phyloP scores from a whole-genome alignment of 2,888 invertebrate species.

The Acanthococcus lagerstroemiae region DNA sequence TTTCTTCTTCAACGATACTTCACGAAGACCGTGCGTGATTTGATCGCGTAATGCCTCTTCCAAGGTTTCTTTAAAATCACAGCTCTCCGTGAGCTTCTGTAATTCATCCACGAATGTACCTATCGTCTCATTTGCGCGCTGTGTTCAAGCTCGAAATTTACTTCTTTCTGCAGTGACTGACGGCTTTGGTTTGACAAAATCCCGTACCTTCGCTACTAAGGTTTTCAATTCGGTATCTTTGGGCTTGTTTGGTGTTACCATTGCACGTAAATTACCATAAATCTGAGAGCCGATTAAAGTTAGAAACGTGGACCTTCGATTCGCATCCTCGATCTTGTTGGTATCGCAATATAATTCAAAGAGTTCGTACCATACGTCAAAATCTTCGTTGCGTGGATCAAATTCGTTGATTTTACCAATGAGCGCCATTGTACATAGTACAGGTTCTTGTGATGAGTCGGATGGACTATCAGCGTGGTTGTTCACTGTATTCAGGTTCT shows the following conservation, averaged over 20 bases:
- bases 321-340: neutral
- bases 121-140: slow-evolving; percentile 4
- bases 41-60: slow-evolving; percentile 7
- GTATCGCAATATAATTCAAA: neutral
- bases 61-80: neutral
- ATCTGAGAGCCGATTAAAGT: slow-evolving; percentile 7
- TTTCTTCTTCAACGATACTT: slow-evolving; percentile 6
- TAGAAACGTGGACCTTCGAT: neutral
- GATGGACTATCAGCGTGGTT: no score
- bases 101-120: neutral
- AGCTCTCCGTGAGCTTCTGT: slow-evolving; percentile 1
- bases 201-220: slow-evolving; percentile 2
- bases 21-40: neutral
- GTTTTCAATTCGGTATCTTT: neutral
- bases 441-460: no score
- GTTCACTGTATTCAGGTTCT: no score
- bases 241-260: neutral
- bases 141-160: slow-evolving; percentile 1
- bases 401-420: neutral
- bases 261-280: slow-evolving; percentile 2
- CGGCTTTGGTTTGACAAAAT: slow-evolving; percentile 8
- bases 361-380: neutral
- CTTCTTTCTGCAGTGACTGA: neutral
- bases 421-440: no score
- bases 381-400: neutral